phyloP scores from a whole-genome alignment of 2,113 vertebrate species.

The Perca fluviatilis region DNA sequence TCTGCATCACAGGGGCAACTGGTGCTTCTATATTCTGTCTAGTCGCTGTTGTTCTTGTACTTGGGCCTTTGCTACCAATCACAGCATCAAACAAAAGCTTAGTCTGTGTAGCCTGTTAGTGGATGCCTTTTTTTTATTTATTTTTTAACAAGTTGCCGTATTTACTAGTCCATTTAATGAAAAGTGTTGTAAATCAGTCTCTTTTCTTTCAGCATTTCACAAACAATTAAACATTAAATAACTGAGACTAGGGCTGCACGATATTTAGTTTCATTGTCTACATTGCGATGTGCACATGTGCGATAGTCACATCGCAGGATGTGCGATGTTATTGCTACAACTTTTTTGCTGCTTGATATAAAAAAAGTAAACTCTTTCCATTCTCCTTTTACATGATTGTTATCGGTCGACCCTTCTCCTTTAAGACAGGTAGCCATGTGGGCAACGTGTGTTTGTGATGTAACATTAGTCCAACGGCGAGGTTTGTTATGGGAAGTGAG shows the following conservation, averaged over 20 bases:
- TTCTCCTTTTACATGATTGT: too few species aligned
- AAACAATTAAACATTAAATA: not conserved
- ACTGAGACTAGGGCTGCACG: not conserved
- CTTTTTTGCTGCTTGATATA: too few species aligned
- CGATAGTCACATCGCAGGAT: too few species aligned
- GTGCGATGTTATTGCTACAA: too few species aligned
- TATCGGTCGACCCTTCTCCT: too few species aligned
- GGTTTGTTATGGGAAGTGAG: too few species aligned
- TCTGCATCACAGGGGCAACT: conserved; percentile 23
- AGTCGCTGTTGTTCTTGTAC: not conserved
- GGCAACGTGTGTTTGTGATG: too few species aligned
- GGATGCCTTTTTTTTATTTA: not conserved
- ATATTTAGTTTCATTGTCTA: too few species aligned
- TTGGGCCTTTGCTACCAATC: not conserved
- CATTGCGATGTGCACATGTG: too few species aligned
- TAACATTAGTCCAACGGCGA: too few species aligned
- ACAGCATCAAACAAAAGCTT: conserved; percentile 17
- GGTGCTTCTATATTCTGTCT: conserved; percentile 16
- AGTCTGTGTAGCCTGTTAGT: not conserved
- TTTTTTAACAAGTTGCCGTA: not conserved
- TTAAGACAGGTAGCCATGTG: too few species aligned
- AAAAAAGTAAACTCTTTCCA: too few species aligned
- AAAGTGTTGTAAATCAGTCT: not conserved
- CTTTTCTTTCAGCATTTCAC: not conserved
- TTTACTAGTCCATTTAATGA: not conserved